These are phyloP conservation scores for Pseudeuparius sepicola DNA, from an alignment of 2,888 invertebrate species.

Conservation along the genomic window DNA sequence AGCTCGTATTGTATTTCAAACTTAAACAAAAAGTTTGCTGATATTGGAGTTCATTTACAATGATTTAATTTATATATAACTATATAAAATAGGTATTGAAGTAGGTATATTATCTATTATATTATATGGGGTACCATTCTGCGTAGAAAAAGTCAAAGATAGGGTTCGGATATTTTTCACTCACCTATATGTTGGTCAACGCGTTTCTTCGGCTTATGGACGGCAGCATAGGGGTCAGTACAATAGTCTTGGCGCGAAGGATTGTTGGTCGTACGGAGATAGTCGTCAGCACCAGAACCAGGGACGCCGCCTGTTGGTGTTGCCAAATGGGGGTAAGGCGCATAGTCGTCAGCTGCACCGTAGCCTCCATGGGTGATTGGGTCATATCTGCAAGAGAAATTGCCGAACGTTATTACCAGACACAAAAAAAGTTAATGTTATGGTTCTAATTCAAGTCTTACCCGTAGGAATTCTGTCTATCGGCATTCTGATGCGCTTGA, in stretches of 20 bases:
- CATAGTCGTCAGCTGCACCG: constrained; percentile 74
- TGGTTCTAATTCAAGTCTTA: too few relatives aligned
- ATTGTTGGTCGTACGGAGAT: constrained; percentile 67
- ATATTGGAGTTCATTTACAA: too few relatives aligned
- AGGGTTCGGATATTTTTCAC: constrained; percentile 35
- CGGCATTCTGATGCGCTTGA: constrained; percentile 49
- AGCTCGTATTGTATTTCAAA: too few relatives aligned
- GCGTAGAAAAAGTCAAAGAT: too few relatives aligned
- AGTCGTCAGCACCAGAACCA: constrained; percentile 61
- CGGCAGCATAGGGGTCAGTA: constrained; percentile 79
- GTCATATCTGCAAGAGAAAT: not conserved
- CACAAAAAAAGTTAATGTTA: too few relatives aligned
- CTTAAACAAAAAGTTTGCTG: too few relatives aligned
- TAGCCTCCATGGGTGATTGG: constrained; percentile 45
- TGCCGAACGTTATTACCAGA: too few relatives aligned
- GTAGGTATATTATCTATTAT: too few relatives aligned
- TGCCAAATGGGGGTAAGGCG: constrained; percentile 70
- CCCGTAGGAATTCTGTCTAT: constrained; percentile 41
- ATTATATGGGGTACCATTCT: too few relatives aligned
- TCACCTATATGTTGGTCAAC: constrained; percentile 81
- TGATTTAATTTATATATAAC: too few relatives aligned
- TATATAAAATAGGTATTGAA: too few relatives aligned
- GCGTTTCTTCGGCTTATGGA: constrained; percentile 82
- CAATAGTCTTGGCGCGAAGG: constrained; percentile 81
- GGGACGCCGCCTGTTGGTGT: constrained; percentile 51